Evolutionary conservation across 2,113 vertebrate genomes (phyloP).

Genomic region (Taurulus bubalis): DNA sequence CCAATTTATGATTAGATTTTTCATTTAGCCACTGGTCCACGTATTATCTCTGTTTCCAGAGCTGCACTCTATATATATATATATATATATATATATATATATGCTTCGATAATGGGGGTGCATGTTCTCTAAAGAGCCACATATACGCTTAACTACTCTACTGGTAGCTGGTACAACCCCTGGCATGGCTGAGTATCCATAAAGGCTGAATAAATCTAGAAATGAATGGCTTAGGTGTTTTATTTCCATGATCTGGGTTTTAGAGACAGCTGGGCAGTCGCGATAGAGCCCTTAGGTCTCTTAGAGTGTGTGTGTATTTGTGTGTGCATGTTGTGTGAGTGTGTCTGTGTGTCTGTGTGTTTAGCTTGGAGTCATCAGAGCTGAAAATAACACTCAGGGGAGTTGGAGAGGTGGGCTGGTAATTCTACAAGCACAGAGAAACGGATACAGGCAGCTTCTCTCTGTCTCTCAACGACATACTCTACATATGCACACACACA

Average conservation of each 20-base stretch:
- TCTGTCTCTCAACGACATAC: slow-evolving; percentile 46
- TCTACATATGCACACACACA: slow-evolving; percentile 3
- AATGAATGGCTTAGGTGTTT: slow-evolving; percentile 72
- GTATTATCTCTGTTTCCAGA: slow-evolving; percentile 35
- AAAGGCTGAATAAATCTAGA: slow-evolving; percentile 70
- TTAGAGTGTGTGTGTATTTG: slow-evolving; percentile 48
- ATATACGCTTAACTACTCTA: slow-evolving; percentile 47
- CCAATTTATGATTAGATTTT: slow-evolving; percentile 15
- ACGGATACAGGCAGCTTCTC: slow-evolving; percentile 47
- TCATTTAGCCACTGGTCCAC: slow-evolving; percentile 6
- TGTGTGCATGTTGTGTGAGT: slow-evolving; percentile 55
- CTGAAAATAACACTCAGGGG: slow-evolving; percentile 78
- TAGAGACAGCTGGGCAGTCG: slow-evolving; percentile 70
- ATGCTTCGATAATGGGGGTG: slow-evolving; percentile 31
- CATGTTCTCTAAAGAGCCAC: slow-evolving; percentile 14
- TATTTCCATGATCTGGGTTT: slow-evolving; percentile 71
- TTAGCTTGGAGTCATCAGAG: slow-evolving; percentile 75
- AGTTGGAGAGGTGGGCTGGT: slow-evolving; percentile 62
- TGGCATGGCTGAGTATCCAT: slow-evolving; percentile 61
- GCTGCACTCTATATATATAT: slow-evolving; percentile 15
- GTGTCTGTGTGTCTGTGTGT: slow-evolving; percentile 38
- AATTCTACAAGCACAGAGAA: slow-evolving; percentile 39
- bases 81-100: no score
- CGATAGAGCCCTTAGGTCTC: slow-evolving; percentile 70
- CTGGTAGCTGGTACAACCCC: slow-evolving; percentile 56